These are phyloP conservation scores for Mobula birostris DNA, from an alignment of 2,113 vertebrate species.

Conservation along the genomic window DNA sequence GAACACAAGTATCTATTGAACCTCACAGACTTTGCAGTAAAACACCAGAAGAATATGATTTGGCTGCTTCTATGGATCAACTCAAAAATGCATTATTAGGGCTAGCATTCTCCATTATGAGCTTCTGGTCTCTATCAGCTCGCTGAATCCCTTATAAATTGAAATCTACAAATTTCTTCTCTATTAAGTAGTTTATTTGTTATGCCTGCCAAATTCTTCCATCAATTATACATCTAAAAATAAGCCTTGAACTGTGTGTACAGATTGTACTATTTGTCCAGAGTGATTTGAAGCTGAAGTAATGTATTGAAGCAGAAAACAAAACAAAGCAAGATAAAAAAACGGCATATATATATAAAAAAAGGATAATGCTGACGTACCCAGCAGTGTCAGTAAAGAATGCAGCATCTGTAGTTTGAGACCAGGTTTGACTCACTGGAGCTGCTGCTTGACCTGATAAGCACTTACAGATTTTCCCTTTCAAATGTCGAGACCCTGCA, in stretches of 20 bases:
- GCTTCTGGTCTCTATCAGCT: background rate
- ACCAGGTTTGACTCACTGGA: too few relatives aligned
- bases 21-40: background rate
- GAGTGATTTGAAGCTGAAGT: background rate
- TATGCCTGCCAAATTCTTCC: constrained; percentile 18
- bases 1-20: background rate
- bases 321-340: background rate
- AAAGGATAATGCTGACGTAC: too few relatives aligned
- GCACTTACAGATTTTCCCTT: too few relatives aligned
- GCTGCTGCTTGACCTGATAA: too few relatives aligned
- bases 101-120: background rate
- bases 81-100: background rate
- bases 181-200: background rate
- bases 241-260: background rate
- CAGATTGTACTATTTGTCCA: background rate
- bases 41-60: background rate
- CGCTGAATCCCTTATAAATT: background rate
- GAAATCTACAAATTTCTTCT: background rate
- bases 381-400: too few relatives aligned
- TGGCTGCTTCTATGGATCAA: background rate
- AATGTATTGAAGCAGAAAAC: background rate
- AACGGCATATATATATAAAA: too few relatives aligned
- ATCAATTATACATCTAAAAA: background rate
- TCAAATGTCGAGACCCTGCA: too few relatives aligned
- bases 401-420: too few relatives aligned